These are phyloP conservation scores for Brienomyrus longianalis DNA, from an alignment of 2,113 vertebrate species.

Conservation along the genomic window DNA sequence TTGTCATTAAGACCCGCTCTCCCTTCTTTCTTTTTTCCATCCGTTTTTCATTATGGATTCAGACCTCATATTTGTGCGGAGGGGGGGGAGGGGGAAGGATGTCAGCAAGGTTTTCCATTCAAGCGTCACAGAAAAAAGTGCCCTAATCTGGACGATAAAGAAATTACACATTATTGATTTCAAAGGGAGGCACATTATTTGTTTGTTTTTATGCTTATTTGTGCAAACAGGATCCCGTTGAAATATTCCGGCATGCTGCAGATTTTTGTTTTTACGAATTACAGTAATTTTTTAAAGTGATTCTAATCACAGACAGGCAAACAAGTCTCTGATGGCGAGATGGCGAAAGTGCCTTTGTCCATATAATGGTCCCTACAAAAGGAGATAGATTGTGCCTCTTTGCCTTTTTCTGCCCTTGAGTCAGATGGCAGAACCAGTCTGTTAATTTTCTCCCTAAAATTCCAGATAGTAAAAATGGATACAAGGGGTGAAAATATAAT, in stretches of 20 bases:
- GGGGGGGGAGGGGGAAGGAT: neutral
- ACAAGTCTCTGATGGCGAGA: neutral
- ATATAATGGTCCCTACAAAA: slow-evolving; percentile 25
- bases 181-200: slow-evolving; percentile 37
- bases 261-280: slow-evolving; percentile 27
- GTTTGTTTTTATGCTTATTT: slow-evolving; percentile 39
- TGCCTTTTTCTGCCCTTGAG: slow-evolving; percentile 24
- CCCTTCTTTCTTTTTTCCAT: slow-evolving; percentile 18
- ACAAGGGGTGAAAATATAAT: neutral
- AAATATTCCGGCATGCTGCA: slow-evolving; percentile 18
- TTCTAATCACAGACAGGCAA: slow-evolving; percentile 34
- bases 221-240: slow-evolving; percentile 26
- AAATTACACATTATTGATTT: slow-evolving; percentile 44
- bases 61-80: slow-evolving; percentile 18
- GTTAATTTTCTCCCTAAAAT: neutral
- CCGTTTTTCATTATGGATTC: slow-evolving; percentile 31
- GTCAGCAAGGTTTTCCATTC: slow-evolving; percentile 28
- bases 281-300: slow-evolving; percentile 29
- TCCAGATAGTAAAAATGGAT: slow-evolving; percentile 1
- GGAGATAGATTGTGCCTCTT: slow-evolving; percentile 27
- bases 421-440: slow-evolving; percentile 2
- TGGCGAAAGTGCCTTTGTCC: slow-evolving; percentile 24
- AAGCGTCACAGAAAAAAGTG: slow-evolving; percentile 35
- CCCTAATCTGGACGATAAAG: slow-evolving; percentile 40
- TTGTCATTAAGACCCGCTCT: slow-evolving; percentile 55